Evolutionary conservation across 2,888 invertebrate species (phyloP).

Genomic region (Aspidiotus destructor): DNA sequence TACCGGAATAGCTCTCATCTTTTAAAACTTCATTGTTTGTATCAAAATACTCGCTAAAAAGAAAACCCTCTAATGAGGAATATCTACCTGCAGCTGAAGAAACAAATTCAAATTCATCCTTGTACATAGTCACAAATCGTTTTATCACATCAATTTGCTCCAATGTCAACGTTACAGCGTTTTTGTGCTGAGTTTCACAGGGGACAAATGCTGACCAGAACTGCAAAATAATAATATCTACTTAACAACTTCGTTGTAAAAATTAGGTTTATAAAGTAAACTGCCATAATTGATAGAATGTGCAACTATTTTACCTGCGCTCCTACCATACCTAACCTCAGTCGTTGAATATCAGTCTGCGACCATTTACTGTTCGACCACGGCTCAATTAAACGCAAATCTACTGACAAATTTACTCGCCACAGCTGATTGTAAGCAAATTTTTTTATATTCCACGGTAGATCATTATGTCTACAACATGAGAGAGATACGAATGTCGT

Average conservation of each 20-base stretch:
- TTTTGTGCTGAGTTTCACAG: constrained; percentile 70
- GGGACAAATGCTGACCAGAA: constrained; percentile 85
- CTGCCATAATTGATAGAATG: neutral
- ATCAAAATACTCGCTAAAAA: neutral
- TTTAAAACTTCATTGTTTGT: neutral
- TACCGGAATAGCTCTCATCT: neutral
- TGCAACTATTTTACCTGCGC: constrained; percentile 54
- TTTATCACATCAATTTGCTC: constrained; percentile 80
- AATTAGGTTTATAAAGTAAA: neutral
- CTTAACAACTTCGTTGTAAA: neutral
- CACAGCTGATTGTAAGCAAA: constrained; percentile 73
- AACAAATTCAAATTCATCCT: constrained; percentile 38
- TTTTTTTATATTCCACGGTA: constrained; percentile 81
- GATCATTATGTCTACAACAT: constrained; percentile 50
- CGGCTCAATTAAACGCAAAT: constrained; percentile 59
- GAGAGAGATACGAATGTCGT: too few relatives aligned
- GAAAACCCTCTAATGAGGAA: neutral
- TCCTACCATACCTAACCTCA: constrained; percentile 63
- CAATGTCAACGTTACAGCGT: constrained; percentile 72
- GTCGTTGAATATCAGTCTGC: constrained; percentile 81
- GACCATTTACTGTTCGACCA: constrained; percentile 83
- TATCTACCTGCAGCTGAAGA: constrained; percentile 43
- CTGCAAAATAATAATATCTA: constrained; percentile 35
- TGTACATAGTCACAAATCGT: constrained; percentile 61
- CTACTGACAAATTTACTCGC: constrained; percentile 55